Evolutionary conservation across 2,888 invertebrate species (phyloP), one percentile per base, ranked within the genome.

Genomic region (Lepeophtheirus nordmannii): DNA sequence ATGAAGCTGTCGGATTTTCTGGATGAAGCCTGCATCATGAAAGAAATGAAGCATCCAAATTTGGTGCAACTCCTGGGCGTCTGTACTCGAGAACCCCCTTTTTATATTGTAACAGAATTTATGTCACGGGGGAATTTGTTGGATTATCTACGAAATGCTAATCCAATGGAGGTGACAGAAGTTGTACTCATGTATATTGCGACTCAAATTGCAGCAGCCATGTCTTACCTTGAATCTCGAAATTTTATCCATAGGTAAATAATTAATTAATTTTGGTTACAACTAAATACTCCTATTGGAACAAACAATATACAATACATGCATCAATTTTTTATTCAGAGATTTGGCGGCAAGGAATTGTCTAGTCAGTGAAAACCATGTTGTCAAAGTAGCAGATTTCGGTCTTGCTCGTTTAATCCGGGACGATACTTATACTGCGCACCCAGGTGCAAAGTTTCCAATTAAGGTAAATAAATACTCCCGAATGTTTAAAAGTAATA

Each of bases 341-440:
- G 97, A 98, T 80, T 80, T 98, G 73, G 98, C 98, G 20, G 98
- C 98, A n/a, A 82, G 98, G 73, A 98, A 98, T 80, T 98, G 97
- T 77, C 82, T 98, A 67, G 97, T 98, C 22, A 93, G 92, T 68
- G 96, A 96, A 76, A 90, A 90, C 78, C 92, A 96, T 77, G 80
- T 94, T 68, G 96, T 98, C 61, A 98, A 98, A 79, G 97, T 98
- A 68, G 98, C 97, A 14, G 98, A 98, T 80, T 98, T 98, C 77
- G 98, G 98, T 20, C 81, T 98, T 72, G 98, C 98, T 8, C 82
- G 98, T 67, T 82, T 97, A 70, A 96, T 97, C 93, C 83, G 96
- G 67, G 97, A 97, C 75, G 97, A 98, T 76, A 98, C 97, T 0
- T 99, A 99, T 78, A 97, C 97, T 39, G 64, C 64, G n/a, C 64